Conservation (phyloP, 2,113 vertebrate genomes). For the Megalops atlanticus region DNA sequence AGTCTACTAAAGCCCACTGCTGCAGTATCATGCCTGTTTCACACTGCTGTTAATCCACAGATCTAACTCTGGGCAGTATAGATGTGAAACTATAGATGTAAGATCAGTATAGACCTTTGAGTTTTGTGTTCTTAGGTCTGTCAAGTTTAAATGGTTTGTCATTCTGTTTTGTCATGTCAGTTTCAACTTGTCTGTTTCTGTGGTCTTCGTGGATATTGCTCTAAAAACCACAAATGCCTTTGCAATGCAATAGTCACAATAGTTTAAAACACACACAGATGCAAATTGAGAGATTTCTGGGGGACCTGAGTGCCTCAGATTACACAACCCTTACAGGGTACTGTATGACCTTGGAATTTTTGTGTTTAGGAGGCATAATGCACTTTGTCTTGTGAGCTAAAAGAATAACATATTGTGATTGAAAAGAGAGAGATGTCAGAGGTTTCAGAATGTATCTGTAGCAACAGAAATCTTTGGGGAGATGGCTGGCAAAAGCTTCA, state of each 20-base stretch:
- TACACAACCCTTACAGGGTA: background rate
- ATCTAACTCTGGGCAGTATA: background rate
- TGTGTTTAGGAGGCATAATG: background rate
- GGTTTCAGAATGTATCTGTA: background rate
- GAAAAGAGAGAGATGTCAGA: background rate
- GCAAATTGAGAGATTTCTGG: background rate
- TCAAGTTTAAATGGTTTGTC: no score
- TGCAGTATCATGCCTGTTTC: background rate
- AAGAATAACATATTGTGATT: background rate
- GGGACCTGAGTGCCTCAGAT: background rate
- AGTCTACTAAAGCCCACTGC: background rate
- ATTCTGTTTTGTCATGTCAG: background rate
- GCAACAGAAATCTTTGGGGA: background rate
- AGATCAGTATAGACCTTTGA: no score
- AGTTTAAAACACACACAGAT: no score
- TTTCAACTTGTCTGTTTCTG: background rate
- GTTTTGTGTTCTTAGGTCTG: no score
- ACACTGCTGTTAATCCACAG: background rate
- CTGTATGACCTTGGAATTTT: background rate
- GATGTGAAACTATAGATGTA: no score
- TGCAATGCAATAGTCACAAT: no score
- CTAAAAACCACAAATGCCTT: no score
- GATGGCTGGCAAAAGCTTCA: background rate
- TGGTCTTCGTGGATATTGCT: background rate
- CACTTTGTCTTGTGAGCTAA: background rate